These are phyloP conservation scores for Prionchulus punctatus DNA, from an alignment of 2,888 invertebrate genomes.

Conservation along the genomic window DNA sequence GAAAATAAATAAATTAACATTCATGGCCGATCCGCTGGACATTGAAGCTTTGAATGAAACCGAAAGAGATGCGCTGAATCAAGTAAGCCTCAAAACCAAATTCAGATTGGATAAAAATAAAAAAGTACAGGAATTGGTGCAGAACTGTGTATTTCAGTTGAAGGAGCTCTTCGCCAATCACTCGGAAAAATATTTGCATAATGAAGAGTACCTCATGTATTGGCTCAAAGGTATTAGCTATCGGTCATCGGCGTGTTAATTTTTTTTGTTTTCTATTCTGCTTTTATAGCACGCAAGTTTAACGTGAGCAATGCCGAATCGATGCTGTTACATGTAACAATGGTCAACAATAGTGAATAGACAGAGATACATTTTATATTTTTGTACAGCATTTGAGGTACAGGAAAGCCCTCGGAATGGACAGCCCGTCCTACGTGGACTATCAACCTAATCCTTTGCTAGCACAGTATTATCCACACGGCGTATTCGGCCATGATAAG, in stretches of 20 bases:
- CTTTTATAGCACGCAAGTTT: constrained; percentile 5
- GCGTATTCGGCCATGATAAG: not conserved
- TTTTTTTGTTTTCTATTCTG: not conserved
- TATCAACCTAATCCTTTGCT: not conserved
- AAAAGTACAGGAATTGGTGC: not conserved
- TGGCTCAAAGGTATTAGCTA: constrained; percentile 4
- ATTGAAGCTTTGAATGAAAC: not conserved
- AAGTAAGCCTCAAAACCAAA: not conserved
- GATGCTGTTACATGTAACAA: constrained; percentile 1
- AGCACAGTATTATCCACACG: constrained; percentile 1
- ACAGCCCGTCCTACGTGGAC: not conserved
- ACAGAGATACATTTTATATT: no score
- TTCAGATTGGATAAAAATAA: no score
- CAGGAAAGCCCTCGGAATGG: not conserved
- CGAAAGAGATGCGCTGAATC: not conserved
- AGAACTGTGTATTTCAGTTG: not conserved
- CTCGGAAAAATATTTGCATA: not conserved
- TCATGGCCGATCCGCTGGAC: not conserved
- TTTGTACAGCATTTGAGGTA: not conserved
- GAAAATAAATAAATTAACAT: no score
- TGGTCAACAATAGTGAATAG: no score
- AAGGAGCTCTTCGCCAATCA: not conserved
- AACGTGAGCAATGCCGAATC: constrained; percentile 1
- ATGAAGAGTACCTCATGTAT: not conserved
- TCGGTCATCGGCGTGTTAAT: not conserved